Conservation (phyloP, 2,797 vertebrate genomes). For the Ambastaia sidthimunki region DNA sequence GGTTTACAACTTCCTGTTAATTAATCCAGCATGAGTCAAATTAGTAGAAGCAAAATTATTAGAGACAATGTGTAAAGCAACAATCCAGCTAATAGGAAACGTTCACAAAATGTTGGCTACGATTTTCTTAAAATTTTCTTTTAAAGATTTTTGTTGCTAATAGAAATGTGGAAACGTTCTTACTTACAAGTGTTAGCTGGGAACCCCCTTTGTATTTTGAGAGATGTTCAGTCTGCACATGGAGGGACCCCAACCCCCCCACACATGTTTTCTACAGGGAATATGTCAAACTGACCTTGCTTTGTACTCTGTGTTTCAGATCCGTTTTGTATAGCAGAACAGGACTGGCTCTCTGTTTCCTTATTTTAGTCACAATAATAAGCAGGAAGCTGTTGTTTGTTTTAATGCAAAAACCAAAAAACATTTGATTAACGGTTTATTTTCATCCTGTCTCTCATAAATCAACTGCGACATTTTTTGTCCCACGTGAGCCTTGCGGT, state of each 20-base stretch:
- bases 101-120: no score
- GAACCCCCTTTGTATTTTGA: no score
- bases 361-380: background rate
- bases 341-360: background rate
- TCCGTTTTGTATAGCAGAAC: background rate
- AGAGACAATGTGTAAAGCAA: background rate
- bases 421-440: constrained; percentile 51
- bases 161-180: no score
- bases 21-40: constrained; percentile 33
- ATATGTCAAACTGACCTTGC: constrained; percentile 33
- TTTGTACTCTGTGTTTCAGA: constrained; percentile 28
- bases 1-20: constrained; percentile 29
- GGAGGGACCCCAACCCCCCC: constrained; percentile 19
- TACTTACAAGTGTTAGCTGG: no score
- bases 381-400: constrained; percentile 7
- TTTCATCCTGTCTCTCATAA: constrained; percentile 44
- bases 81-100: background rate
- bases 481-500: constrained; percentile 53
- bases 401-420: constrained; percentile 8
- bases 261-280: constrained; percentile 2
- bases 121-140: no score
- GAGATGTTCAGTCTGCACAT: constrained; percentile 24
- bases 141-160: no score
- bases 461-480: constrained; percentile 24
- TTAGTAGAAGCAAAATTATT: constrained; percentile 25